Conservation (phyloP, 2,113 vertebrate genomes). For the Drymodes brunneopygia region DNA sequence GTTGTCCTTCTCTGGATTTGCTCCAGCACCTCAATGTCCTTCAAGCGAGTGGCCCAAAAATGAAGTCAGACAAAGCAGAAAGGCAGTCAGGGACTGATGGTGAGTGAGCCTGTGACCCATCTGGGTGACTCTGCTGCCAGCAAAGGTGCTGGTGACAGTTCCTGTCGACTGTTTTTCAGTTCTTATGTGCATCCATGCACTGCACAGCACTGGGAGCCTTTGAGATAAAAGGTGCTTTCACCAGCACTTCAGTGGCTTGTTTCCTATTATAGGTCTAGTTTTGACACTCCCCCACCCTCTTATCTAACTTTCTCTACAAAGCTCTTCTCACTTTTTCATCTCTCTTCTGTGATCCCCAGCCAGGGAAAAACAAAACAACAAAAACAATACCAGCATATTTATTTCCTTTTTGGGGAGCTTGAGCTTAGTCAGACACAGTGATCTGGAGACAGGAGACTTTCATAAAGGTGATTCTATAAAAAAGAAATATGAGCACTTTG, state of each 20-base stretch:
- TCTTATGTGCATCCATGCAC: not conserved
- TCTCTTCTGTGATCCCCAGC: slow-evolving; percentile 14
- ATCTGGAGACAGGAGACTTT: not conserved
- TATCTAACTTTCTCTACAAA: slow-evolving; percentile 54
- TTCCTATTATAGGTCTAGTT: slow-evolving; percentile 47
- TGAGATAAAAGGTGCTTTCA: slow-evolving; percentile 48
- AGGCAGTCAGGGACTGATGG: not conserved
- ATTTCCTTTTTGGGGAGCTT: not conserved
- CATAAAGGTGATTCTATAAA: not conserved
- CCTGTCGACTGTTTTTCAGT: not conserved
- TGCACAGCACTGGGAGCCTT: not conserved
- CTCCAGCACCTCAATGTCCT: not conserved
- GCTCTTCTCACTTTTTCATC: slow-evolving; percentile 41
- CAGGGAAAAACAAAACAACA: not conserved
- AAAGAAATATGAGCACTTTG: not conserved
- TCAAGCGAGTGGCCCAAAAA: not conserved
- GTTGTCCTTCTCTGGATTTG: not conserved
- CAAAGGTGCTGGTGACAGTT: not conserved
- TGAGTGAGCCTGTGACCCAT: not conserved
- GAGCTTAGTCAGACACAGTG: not conserved
- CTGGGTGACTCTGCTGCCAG: not conserved
- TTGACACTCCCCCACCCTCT: slow-evolving; percentile 47
- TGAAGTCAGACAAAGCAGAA: not conserved
- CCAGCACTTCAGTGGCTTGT: slow-evolving; percentile 15
- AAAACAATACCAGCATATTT: not conserved